Conservation (phyloP, 2,888 invertebrate species). For the Listrodromus nycthemerus region DNA sequence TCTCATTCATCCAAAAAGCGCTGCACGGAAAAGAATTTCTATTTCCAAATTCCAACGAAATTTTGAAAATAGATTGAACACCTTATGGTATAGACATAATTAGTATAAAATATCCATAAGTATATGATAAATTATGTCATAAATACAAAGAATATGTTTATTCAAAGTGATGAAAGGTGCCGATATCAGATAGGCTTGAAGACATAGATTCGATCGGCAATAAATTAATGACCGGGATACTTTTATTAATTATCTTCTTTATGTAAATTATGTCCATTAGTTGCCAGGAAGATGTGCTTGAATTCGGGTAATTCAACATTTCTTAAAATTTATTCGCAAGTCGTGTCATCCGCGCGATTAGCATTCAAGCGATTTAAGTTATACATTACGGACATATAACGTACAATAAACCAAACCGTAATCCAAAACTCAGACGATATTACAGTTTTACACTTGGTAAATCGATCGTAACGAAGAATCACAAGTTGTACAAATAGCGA, state of each 20-base stretch:
- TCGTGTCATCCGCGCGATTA: not conserved
- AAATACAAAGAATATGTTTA: not conserved
- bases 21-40: not conserved
- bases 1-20: not conserved
- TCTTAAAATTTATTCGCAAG: constrained; percentile 7
- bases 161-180: not conserved
- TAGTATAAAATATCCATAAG: not conserved
- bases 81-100: not conserved
- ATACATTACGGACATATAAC: not conserved
- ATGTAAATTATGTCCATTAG: constrained; percentile 45
- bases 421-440: not conserved
- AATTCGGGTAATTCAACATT: constrained; percentile 4
- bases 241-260: constrained; percentile 7
- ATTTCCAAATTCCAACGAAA: not conserved
- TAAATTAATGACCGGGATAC: constrained; percentile 8
- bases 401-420: not conserved
- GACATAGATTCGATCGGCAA: constrained; percentile 7
- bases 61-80: not conserved
- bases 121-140: not conserved
- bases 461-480: not conserved
- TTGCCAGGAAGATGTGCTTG: not conserved
- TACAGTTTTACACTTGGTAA: not conserved
- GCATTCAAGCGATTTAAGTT: not conserved
- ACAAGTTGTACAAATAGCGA: constrained; percentile 1
- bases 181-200: not conserved